Evolutionary conservation across 2,888 invertebrate genomes (phyloP).

Genomic region (Resseliella maxima): DNA sequence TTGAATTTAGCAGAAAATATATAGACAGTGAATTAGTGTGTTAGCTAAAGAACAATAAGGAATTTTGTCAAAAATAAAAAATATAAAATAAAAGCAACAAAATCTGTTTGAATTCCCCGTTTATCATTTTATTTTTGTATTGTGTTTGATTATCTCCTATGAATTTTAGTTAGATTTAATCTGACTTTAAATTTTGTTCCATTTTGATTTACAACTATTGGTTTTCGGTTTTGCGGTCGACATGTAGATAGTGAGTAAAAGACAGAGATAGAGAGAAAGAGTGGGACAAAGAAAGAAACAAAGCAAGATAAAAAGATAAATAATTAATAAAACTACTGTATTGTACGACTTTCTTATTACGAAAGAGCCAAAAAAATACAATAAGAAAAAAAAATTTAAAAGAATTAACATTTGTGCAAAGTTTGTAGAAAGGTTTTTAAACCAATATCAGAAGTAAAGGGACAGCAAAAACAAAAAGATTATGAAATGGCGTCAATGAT

Average conservation of each 20-base stretch:
- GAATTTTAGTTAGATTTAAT: conserved; percentile 39
- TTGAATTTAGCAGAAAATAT: conserved; percentile 56
- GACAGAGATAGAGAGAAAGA: neutral
- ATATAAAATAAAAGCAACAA: neutral
- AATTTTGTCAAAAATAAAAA: neutral
- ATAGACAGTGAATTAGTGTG: conserved; percentile 45
- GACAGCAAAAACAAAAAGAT: neutral
- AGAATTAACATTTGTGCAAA: neutral
- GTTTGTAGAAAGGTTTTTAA: neutral
- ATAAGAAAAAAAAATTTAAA: neutral
- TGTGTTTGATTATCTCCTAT: conserved; percentile 13
- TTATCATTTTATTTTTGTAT: conserved; percentile 17
- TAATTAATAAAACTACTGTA: neutral
- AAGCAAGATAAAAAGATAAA: too few relatives aligned
- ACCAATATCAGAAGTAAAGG: neutral
- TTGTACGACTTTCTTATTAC: neutral
- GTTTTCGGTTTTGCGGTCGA: neutral
- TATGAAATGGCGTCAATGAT: conserved; percentile 44
- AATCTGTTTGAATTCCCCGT: neutral
- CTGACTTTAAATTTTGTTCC: conserved; percentile 38
- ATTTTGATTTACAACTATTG: conserved; percentile 36
- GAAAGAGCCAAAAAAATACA: neutral
- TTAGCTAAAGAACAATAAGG: conserved; percentile 39
- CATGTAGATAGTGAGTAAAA: neutral
- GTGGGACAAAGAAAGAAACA: too few relatives aligned